Evolutionary conservation across 1,140 invertebrate genomes (phyloP), one percentile per base, ranked within the genome.

Genomic region (Bombus waltoni): DNA sequence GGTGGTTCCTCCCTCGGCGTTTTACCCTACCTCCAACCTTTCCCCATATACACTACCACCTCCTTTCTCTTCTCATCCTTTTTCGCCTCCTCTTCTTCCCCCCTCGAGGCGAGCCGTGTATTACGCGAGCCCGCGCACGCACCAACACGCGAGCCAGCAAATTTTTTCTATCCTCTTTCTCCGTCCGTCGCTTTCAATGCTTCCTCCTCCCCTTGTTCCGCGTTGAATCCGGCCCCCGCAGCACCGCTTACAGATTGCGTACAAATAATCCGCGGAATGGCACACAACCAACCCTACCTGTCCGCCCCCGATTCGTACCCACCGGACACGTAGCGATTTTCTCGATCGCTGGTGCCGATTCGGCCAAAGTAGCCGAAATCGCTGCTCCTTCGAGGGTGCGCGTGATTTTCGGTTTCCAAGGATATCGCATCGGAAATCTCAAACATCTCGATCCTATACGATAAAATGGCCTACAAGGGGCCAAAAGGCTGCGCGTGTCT

Each of bases 201-300:
- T 68, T 15, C 40, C 18, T 40, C 11, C n/a, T 13, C 18, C n/a
- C 11, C 8, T 18, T 44, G n/a, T 9, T 8, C 47, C 13, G 25
- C 25, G 13, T 40, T 65, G 3, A 18, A 72, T 42, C 81, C 88
- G 42, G 9, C 32, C 74, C 68, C 71, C 65, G 42, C 71, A 59
- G 76, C 73, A 76, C 35, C 57, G 83, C 66, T 65, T 89, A 89
- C 88, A 89, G 88, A 90, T 90, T 90, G 77, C 81, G 81, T 90
- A 90, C 88, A 89, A 90, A 89, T 90, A 90, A 90, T 89, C 85
- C 75, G n/a, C 72, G 70, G 76, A 84, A 87, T 80, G 72, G 68
- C 68, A 53, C 76, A 53, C 32, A 73, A 76, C 68, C 72, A 73
- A 76, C 68, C 72, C 71, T 65, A 81, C 40, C 77, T 80, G 87